Evolutionary conservation across 2,113 vertebrate species (phyloP), one percentile per base, ranked within the genome.

Genomic region (Clupea harengus): DNA sequence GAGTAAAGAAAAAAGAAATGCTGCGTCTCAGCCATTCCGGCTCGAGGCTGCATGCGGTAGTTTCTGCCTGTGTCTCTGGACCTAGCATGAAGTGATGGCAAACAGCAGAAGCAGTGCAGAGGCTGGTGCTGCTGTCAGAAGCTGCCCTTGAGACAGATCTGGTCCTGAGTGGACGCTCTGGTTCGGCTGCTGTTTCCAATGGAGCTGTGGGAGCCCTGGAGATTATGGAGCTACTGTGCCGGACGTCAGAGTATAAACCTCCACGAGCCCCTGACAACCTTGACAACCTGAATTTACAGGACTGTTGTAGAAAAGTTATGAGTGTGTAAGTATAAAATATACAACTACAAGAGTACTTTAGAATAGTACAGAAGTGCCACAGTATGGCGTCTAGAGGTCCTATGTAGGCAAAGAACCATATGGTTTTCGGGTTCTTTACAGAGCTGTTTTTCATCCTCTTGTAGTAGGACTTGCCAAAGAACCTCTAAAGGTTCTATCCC

Each of bases 261-360:
- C 64, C 25, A 28, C 8, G 6, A 72, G 64, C 64, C 9, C 64
- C 64, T 72, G 64, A 72, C 64, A 72, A 67, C 5, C 64, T 32
- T 72, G 64, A 72, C 64, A 72, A 32, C 64, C 64, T 28, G 64
- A 72, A 72, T 72, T 72, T 72, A 72, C 9, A 72, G 10, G n/a
- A 13, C 64, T 72, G 11, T 2, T 7, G 8, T 11, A 72, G 64
- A 88, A 88, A 90, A 72, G 64, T 32, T 17, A 54, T 4, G 52
- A 54, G 52, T 54, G 52, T 54, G 17, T 54, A 3, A 54, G 52
- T 18, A 54, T 54, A 54, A 54, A 67, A 67, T 72, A 28, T 72
- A 13, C 25, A 28, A 28, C 9, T 72, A 32, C 64, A 32, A 13
- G n/a, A 72, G 64, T 72, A 1, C 64, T 72, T 72, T 72, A 72